These are phyloP conservation scores for Drosophila littoralis DNA, from an alignment of 1,140 invertebrate genomes.

Conservation along the genomic window DNA sequence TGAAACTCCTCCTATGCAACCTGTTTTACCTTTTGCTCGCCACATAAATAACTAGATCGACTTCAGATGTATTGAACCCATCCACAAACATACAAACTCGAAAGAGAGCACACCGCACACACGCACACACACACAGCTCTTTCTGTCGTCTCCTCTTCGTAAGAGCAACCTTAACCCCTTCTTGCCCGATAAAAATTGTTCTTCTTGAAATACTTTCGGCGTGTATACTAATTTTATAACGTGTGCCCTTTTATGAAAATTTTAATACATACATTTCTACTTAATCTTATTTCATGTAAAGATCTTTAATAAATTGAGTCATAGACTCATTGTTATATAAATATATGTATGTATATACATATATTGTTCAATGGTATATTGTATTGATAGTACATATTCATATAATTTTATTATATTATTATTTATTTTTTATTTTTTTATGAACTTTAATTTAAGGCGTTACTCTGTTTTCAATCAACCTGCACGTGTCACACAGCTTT, in stretches of 20 bases:
- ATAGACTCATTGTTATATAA: too few species aligned
- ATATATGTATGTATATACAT: too few species aligned
- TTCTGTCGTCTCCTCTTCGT: background rate
- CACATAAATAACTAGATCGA: conserved; percentile 23
- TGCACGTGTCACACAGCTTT: background rate
- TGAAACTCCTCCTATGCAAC: conserved; percentile 42
- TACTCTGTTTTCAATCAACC: background rate
- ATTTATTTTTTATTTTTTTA: background rate
- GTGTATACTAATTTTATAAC: too few species aligned
- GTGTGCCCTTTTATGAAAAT: too few species aligned
- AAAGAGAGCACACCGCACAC: conserved; percentile 4
- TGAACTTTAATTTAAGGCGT: background rate
- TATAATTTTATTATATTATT: background rate
- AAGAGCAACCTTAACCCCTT: background rate
- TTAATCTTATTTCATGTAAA: too few species aligned
- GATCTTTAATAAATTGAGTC: too few species aligned
- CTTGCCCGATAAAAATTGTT: background rate
- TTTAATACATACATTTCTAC: too few species aligned
- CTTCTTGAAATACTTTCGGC: background rate
- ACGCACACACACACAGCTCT: background rate
- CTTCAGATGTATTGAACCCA: conserved; percentile 7
- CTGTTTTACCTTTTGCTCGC: conserved; percentile 22
- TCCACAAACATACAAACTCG: conserved; percentile 4
- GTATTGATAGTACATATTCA: background rate
- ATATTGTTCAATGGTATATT: too few species aligned